Evolutionary conservation across 2,797 vertebrate species (phyloP).

Genomic region (Rhinella marina): DNA sequence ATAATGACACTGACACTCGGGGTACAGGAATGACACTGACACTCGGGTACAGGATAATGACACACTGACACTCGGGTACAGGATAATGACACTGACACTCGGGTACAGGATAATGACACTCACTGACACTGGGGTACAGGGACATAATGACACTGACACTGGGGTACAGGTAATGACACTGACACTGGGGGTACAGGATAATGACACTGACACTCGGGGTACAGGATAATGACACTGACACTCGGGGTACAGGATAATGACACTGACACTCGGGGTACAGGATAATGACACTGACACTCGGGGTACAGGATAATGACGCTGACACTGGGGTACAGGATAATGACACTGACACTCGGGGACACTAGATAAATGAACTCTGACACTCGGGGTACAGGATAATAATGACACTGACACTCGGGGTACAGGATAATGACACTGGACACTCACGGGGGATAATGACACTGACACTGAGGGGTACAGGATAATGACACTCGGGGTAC

Average conservation of each 20-base stretch:
- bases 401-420: no score
- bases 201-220: neutral
- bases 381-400: no score
- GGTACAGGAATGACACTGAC: neutral
- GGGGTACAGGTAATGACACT: neutral
- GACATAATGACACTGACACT: neutral
- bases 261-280: neutral
- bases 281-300: no score
- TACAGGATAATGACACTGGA: no score
- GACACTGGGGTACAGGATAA: no score
- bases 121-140: neutral
- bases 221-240: neutral
- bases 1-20: no score
- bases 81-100: neutral
- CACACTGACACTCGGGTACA: neutral
- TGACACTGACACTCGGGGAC: no score
- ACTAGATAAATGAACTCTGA: no score
- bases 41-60: neutral
- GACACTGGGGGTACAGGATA: neutral
- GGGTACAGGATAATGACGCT: no score
- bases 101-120: neutral
- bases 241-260: neutral
- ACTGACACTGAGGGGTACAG: no score
- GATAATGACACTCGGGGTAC: no score
- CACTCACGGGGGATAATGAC: no score